phyloP scores from a whole-genome alignment of 2,888 invertebrate species.

The Hipparchia semele region DNA sequence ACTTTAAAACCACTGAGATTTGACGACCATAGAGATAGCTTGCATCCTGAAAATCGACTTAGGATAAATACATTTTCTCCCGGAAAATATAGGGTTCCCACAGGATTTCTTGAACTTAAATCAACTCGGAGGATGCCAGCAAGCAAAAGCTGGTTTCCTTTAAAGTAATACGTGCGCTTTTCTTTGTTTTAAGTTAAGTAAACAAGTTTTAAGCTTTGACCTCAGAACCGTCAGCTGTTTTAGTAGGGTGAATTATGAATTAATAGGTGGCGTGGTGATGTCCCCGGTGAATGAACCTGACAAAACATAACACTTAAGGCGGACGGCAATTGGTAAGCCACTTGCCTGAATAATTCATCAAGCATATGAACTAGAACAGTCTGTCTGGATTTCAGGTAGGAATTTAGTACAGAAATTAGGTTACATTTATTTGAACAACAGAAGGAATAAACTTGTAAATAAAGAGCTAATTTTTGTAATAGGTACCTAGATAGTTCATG shows the following conservation, averaged over 20 bases:
- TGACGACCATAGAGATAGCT: too few species aligned
- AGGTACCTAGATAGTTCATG: too few species aligned
- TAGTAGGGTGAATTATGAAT: slow-evolving; percentile 18
- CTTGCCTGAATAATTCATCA: slow-evolving; percentile 23
- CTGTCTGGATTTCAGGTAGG: slow-evolving; percentile 10
- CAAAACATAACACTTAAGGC: slow-evolving; percentile 25
- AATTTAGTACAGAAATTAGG: background rate
- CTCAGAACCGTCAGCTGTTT: slow-evolving; percentile 7
- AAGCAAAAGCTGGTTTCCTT: too few species aligned
- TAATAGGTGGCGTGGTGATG: slow-evolving; percentile 10
- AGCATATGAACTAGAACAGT: slow-evolving; percentile 13
- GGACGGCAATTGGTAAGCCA: slow-evolving; percentile 15
- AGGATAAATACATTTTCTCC: too few species aligned
- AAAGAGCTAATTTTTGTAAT: background rate
- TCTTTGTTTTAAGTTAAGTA: too few species aligned
- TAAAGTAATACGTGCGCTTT: too few species aligned
- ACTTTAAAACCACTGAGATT: too few species aligned
- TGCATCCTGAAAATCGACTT: too few species aligned
- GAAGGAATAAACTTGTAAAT: background rate
- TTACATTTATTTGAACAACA: slow-evolving; percentile 1
- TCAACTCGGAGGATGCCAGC: too few species aligned
- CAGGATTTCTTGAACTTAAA: too few species aligned
- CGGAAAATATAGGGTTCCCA: too few species aligned
- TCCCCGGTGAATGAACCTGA: slow-evolving; percentile 18
- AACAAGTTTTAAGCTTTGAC: background rate